Evolutionary conservation across 2,888 invertebrate species (phyloP), one percentile per base, ranked within the genome.

Genomic region (Hesperia comma): DNA sequence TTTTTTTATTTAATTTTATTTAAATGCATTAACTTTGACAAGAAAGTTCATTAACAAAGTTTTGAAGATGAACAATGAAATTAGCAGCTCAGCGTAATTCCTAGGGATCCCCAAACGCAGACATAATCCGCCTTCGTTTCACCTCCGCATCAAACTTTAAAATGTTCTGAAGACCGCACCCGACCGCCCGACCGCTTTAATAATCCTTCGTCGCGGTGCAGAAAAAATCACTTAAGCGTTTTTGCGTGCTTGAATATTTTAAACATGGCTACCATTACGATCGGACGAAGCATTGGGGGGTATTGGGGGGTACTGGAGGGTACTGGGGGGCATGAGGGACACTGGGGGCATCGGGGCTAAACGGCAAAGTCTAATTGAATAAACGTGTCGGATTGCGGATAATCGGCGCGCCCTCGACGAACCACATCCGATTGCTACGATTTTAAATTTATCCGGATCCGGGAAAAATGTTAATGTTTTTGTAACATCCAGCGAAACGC

Each of bases 361-460:
- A 54, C 63, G 49, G 57, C 37, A 37, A 81, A 79, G 77, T 83
- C 85, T 86, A 86, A 86, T 86, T 86, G 86, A 85, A 86, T 86
- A 86, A 85, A 83, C 86, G 86, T 86, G 86, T 86, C 81, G 79
- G 79, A 81, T 81, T 75, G 79, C 72, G 77, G 80, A 82, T 83
- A 79, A 85, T 85, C 83, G 82, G 33, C 32, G 46, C 60, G 46
- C 14, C 43, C 33, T 32, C 33, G 49, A 32, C 14, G 40, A 54
- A 33, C 32, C 53, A 15, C 32, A 55, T 55, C 61, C 46, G 67
- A 67, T 67, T 67, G 67, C 41, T 67, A 61, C 37, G 55, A 55
- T 67, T 67, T 67, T 49, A 61, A 67, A 60, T 64, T 64, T 58
- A 66, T 60, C 58, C 64, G 19, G 41, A 51, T 63, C 40, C 53